Evolutionary conservation across 2,797 vertebrate species (phyloP).

Genomic region (Ceyx erithaca): DNA sequence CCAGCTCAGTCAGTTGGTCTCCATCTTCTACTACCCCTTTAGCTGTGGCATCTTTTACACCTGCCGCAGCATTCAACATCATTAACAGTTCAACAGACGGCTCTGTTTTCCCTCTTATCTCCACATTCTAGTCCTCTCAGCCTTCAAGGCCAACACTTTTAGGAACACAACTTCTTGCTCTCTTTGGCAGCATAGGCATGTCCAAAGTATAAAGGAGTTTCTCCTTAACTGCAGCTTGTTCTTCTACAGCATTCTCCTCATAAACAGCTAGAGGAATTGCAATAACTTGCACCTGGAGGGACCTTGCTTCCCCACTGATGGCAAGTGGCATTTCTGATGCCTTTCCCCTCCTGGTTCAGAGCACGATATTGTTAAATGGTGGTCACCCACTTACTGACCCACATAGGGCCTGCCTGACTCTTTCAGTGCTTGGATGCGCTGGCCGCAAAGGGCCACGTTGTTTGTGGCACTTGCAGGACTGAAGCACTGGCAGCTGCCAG

Average conservation of each 20-base stretch:
- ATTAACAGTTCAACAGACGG: not conserved
- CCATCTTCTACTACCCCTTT: not conserved
- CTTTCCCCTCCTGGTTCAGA: not conserved
- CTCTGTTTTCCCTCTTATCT: not conserved
- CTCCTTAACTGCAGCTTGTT: not conserved
- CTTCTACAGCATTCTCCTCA: not conserved
- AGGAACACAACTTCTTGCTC: not conserved
- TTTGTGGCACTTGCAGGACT: not conserved
- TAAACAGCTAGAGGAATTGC: not conserved
- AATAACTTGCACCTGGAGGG: not conserved
- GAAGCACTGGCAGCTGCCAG: constrained; percentile 1
- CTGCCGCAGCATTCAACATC: not conserved
- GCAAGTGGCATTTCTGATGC: not conserved
- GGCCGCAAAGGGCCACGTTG: not conserved
- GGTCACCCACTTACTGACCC: not conserved
- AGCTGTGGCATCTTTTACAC: not conserved
- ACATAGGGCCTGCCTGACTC: fast-evolving
- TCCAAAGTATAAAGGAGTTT: not conserved
- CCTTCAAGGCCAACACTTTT: not conserved
- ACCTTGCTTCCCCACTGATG: not conserved
- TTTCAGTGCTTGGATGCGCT: fast-evolving
- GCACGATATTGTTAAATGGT: fast-evolving
- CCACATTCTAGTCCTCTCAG: not conserved
- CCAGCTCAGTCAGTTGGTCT: not conserved
- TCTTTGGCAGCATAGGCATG: not conserved